Evolutionary conservation across 2,888 invertebrate genomes (phyloP).

Genomic region (Blastobasis adustella): DNA sequence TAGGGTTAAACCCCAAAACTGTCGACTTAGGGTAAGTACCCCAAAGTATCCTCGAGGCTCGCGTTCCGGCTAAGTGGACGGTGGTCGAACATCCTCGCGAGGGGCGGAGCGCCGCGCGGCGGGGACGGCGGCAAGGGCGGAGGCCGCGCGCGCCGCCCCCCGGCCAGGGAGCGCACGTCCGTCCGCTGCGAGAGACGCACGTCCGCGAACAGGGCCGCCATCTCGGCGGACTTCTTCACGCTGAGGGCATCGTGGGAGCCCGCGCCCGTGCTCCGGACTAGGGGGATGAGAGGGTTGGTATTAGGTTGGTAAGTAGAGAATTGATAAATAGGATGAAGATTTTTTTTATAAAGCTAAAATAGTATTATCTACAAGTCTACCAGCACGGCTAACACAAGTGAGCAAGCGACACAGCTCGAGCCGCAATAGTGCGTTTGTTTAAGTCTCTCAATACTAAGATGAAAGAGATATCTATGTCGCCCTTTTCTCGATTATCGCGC

Average conservation of each 20-base stretch:
- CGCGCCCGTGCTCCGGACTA: constrained; percentile 67
- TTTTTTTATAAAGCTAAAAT: too few species aligned
- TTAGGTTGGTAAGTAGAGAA: too few species aligned
- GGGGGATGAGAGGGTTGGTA: constrained; percentile 4
- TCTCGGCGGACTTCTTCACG: constrained; percentile 91
- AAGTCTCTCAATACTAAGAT: too few species aligned
- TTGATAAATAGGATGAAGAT: too few species aligned
- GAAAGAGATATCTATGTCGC: too few species aligned
- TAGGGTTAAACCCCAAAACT: neutral
- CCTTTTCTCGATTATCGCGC: too few species aligned
- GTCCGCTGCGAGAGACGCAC: constrained; percentile 82
- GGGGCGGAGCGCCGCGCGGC: constrained; percentile 28
- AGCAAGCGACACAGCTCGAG: too few species aligned
- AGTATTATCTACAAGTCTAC: too few species aligned
- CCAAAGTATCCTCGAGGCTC: constrained; percentile 78
- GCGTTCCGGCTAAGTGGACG: constrained; percentile 59
- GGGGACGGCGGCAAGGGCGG: constrained; percentile 24
- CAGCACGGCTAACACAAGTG: too few species aligned
- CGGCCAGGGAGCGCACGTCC: constrained; percentile 69
- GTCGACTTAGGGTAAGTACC: constrained; percentile 62
- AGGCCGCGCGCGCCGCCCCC: constrained; percentile 33
- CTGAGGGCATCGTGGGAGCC: constrained; percentile 82
- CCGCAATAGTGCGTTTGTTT: too few species aligned
- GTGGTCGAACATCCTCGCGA: constrained; percentile 52
- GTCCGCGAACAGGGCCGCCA: constrained; percentile 89